Evolutionary conservation across 2,797 vertebrate genomes (phyloP), one percentile per base, ranked within the genome.

Genomic region (Ctenosaura bakeri): DNA sequence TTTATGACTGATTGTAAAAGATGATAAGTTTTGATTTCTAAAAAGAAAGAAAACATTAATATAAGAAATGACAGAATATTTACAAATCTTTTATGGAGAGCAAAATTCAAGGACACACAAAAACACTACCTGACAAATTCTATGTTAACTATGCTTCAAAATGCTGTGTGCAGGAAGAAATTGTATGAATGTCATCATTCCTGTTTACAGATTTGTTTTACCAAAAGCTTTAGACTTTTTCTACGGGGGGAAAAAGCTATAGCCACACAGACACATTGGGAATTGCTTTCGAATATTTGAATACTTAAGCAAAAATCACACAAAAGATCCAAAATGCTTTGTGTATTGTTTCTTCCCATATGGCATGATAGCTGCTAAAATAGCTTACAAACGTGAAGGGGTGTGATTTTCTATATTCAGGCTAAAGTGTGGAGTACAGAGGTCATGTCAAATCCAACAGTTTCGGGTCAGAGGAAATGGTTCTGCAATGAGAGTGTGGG

Each of bases 381-480:
- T 88, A 93, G 91, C 93, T 96, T 95, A 95, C 90, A 93, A 83
- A 90, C 89, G 94, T 88, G 88, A 88, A 92, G 52, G 0, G 56
- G 86, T 92, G 85, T 0, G 1, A 90, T 95, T 95, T 91, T 85
- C 24, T 76, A 0, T 76, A 32, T 93, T 96, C 69, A 94, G 52
- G 71, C 50, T 81, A n/a, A 91, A 92, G 85, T 84, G 82, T 76
- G 90, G 92, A 95, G 94, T 93, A 86, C 79, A 94, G 77, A 78
- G 90, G 85, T 88, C 76, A 38, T 35, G 50, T 64, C 62, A 83
- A 14, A 77, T 46, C 94, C 94, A 95, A 92, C 93, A 95, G 96
- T 97, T 98, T 96, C 93, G 96, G 97, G 97, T 97, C 96, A 96
- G 94, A 97, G 97, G 96, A 96, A 97, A 90, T 91, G 96, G 97